These are phyloP conservation scores for Dysmachus trigonus DNA, from an alignment of 2,888 invertebrate species.

Conservation along the genomic window DNA sequence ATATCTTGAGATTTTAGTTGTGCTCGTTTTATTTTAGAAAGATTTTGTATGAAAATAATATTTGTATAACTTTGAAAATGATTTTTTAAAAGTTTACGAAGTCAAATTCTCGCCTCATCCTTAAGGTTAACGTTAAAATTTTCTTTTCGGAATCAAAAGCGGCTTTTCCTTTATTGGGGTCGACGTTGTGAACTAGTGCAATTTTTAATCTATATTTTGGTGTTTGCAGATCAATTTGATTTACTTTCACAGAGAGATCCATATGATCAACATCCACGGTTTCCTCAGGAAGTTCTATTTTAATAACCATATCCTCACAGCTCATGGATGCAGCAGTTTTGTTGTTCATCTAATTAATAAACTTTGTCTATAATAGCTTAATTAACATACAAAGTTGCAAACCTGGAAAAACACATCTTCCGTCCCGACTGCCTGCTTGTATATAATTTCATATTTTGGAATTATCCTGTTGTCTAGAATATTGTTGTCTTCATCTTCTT, in stretches of 20 bases:
- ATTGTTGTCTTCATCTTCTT: constrained; percentile 68
- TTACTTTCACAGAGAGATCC: constrained; percentile 73
- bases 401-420: constrained; percentile 85
- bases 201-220: constrained; percentile 75
- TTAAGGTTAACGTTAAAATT: constrained; percentile 76
- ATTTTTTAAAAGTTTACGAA: constrained; percentile 80
- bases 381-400: not conserved
- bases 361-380: constrained; percentile 30
- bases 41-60: not conserved
- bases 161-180: constrained; percentile 83
- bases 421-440: constrained; percentile 84
- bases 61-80: not conserved
- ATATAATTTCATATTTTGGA: constrained; percentile 82
- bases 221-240: constrained; percentile 71
- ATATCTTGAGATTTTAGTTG: not conserved
- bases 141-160: constrained; percentile 76
- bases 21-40: not conserved
- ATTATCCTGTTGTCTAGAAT: constrained; percentile 70
- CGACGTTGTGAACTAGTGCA: constrained; percentile 81
- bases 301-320: constrained; percentile 87
- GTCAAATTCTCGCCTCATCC: constrained; percentile 83
- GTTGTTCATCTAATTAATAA: constrained; percentile 73
- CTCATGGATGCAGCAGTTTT: constrained; percentile 82
- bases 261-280: constrained; percentile 72
- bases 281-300: constrained; percentile 80